phyloP scores from a whole-genome alignment of 2,113 vertebrate genomes.

The Oncorhynchus masou region DNA sequence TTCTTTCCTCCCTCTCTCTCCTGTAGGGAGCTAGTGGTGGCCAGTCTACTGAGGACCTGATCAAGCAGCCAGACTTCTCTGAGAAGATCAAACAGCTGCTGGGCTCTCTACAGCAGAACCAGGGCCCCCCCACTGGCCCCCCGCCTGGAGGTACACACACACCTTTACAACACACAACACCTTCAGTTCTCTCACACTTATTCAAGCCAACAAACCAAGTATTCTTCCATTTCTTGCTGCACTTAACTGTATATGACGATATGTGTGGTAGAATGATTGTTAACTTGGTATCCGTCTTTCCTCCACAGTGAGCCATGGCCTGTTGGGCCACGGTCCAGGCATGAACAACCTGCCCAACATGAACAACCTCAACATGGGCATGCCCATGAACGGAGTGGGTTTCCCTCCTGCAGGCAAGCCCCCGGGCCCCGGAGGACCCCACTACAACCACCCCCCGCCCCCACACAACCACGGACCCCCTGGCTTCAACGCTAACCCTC shows the following conservation, averaged over 20 bases:
- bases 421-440: constrained; percentile 72
- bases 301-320: constrained; percentile 72
- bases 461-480: constrained; percentile 80
- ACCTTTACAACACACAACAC: background rate
- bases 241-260: no score
- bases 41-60: constrained; percentile 87
- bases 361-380: constrained; percentile 66
- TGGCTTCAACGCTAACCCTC: constrained; percentile 62
- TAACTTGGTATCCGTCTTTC: background rate
- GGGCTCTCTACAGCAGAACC: constrained; percentile 80
- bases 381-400: constrained; percentile 84
- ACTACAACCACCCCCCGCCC: constrained; percentile 77
- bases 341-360: constrained; percentile 67
- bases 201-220: no score
- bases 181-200: no score
- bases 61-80: constrained; percentile 89
- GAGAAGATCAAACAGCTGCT: constrained; percentile 91
- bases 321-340: constrained; percentile 80
- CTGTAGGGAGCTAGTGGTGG: constrained; percentile 78
- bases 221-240: no score
- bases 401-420: constrained; percentile 80
- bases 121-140: constrained; percentile 59
- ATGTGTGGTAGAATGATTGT: background rate
- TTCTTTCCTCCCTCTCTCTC: background rate
- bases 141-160: constrained; percentile 55